phyloP scores from a whole-genome alignment of 2,113 vertebrate species.

The Sardina pilchardus region DNA sequence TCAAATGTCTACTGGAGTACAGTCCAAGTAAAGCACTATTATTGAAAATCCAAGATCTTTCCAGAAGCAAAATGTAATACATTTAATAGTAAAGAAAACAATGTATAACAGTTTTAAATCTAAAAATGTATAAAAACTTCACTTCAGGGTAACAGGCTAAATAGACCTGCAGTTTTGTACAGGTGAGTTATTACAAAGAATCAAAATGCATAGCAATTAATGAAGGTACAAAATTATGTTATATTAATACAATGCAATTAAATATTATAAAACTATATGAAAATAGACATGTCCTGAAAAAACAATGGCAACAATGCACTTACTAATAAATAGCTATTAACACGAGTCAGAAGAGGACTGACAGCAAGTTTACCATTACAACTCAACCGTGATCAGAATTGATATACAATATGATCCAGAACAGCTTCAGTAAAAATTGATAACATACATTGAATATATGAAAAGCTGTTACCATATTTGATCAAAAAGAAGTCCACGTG shows the following conservation, averaged over 20 bases:
- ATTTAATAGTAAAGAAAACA: too few species aligned
- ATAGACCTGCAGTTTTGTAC: too few species aligned
- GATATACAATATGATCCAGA: not conserved
- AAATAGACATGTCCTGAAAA: not conserved
- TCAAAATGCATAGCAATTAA: not conserved
- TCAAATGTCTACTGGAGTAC: not conserved
- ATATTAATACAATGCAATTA: not conserved
- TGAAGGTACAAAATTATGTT: not conserved
- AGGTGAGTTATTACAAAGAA: too few species aligned
- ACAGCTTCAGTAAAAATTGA: not conserved
- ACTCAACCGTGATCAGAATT: not conserved
- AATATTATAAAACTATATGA: not conserved
- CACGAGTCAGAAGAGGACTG: not conserved
- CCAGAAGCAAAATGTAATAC: not conserved
- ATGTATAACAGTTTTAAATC: too few species aligned
- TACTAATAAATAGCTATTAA: not conserved
- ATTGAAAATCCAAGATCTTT: not conserved
- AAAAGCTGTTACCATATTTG: not conserved
- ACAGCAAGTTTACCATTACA: not conserved
- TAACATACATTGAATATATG: not conserved
- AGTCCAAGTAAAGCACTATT: not conserved
- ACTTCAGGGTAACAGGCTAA: too few species aligned
- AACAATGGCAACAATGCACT: not conserved
- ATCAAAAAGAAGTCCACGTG: not conserved
- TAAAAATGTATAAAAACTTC: too few species aligned